Evolutionary conservation across 2,797 vertebrate species (phyloP).

Genomic region (Malurus leucopterus): DNA sequence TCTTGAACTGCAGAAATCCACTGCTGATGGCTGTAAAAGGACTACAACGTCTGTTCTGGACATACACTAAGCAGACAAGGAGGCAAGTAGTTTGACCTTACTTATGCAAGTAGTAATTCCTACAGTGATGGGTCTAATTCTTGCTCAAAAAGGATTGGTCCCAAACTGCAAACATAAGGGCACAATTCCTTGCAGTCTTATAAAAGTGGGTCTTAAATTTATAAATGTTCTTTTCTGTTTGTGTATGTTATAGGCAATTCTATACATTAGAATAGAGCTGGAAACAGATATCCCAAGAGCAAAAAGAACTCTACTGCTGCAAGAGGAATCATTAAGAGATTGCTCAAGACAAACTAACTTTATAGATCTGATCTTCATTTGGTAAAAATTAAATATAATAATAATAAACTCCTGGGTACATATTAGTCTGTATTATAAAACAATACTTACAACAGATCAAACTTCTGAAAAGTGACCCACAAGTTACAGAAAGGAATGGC

Average conservation of each 20-base stretch:
- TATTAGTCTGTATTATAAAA: not conserved
- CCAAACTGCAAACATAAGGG: not conserved
- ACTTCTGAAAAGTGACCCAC: not conserved
- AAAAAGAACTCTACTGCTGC: not conserved
- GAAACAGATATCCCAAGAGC: not conserved
- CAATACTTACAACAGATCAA: not conserved
- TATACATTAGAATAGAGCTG: not conserved
- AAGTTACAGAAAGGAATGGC: not conserved
- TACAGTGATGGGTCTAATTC: not conserved
- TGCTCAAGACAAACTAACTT: not conserved
- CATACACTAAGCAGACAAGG: not conserved
- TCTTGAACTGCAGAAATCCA: not conserved
- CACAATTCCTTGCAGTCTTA: not conserved
- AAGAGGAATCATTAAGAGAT: not conserved
- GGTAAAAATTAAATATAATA: not conserved
- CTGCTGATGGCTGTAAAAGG: not conserved
- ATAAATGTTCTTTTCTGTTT: not conserved
- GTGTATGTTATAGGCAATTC: not conserved
- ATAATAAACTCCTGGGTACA: not conserved
- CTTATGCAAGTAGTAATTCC: not conserved
- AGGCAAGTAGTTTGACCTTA: not conserved
- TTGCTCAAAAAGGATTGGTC: not conserved
- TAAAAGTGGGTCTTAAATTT: not conserved
- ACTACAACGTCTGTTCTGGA: not conserved
- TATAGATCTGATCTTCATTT: not conserved